Percentiles rank a stretch among this genome's conserved stretches.
phyloP scores from a whole-genome alignment of 2,113 vertebrate genomes.

The Chamaetylas fuelleborni region DNA sequence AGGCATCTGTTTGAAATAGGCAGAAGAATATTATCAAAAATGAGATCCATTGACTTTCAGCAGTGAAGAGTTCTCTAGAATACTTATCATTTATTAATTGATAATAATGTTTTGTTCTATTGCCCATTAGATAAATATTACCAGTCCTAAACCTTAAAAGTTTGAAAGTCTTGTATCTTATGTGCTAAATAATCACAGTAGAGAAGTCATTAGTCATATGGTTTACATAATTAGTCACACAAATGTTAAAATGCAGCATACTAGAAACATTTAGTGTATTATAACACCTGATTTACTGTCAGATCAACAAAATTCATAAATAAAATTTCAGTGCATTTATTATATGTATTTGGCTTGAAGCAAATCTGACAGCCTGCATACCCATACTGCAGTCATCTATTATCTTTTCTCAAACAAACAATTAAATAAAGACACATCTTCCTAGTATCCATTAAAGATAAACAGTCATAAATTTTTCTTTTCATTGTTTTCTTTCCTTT shows the following conservation, averaged over 20 bases:
- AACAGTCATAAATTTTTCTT: neutral
- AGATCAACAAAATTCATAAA: constrained; percentile 1
- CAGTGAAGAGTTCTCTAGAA: neutral
- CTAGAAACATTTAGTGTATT: neutral
- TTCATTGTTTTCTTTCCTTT: neutral
- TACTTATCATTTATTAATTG: neutral
- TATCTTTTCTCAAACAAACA: neutral
- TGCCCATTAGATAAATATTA: neutral
- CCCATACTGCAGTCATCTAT: neutral
- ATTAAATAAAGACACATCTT: neutral
- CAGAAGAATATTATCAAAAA: neutral
- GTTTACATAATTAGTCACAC: constrained; percentile 22
- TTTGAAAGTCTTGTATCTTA: constrained; percentile 6
- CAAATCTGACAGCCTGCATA: neutral
- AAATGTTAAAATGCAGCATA: constrained; percentile 11
- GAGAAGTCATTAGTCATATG: constrained; percentile 32
- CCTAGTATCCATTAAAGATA: neutral
- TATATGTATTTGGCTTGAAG: neutral
- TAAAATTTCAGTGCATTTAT: constrained; percentile 15
- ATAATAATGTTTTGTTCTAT: neutral
- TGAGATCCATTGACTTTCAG: neutral
- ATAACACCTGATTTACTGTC: constrained; percentile 25
- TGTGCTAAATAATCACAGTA: constrained; percentile 34
- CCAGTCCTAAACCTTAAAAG: neutral
- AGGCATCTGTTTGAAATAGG: neutral